phyloP scores from a whole-genome alignment of 2,888 invertebrate genomes.

The Pyrochroa serraticornis region DNA sequence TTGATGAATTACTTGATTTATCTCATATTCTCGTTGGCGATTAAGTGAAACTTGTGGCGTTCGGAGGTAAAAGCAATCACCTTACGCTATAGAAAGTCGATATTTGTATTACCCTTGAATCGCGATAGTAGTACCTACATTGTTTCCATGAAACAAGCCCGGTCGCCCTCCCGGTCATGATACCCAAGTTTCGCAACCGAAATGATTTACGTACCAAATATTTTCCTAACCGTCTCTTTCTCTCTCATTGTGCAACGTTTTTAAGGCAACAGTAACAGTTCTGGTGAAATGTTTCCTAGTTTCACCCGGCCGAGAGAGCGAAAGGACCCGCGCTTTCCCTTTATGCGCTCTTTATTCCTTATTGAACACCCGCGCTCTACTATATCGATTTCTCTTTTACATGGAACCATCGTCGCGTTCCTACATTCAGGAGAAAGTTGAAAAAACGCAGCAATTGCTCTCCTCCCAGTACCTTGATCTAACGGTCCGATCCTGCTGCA shows the following conservation, averaged over 20 bases:
- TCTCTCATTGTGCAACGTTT: conserved; percentile 19
- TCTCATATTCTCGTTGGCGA: too few relatives aligned
- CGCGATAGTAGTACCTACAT: too few relatives aligned
- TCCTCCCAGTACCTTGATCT: conserved; percentile 23
- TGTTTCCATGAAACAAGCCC: too few relatives aligned
- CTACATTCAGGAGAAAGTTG: conserved; percentile 39
- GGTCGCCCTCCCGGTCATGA: too few relatives aligned
- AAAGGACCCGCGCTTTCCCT: conserved; percentile 47
- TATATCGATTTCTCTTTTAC: conserved; percentile 45
- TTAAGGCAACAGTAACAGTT: conserved; percentile 19
- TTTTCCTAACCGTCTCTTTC: too few relatives aligned
- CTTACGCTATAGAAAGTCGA: too few relatives aligned
- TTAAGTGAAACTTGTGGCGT: too few relatives aligned
- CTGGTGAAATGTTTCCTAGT: conserved; percentile 42
- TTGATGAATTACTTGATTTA: too few relatives aligned
- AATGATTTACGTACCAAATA: too few relatives aligned
- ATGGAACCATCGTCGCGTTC: conserved; percentile 32
- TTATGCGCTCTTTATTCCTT: conserved; percentile 44
- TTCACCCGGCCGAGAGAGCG: conserved; percentile 45
- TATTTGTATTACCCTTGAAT: too few relatives aligned
- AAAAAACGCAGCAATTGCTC: conserved; percentile 13
- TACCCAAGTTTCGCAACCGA: too few relatives aligned
- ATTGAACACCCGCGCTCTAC: conserved; percentile 45
- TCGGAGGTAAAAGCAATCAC: too few relatives aligned
- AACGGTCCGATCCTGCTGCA: background rate